Percentiles rank a stretch among this genome's conserved stretches.
These are phyloP conservation scores for Napeogenes sylphis DNA, from an alignment of 2,888 invertebrate species.

Conservation along the genomic window DNA sequence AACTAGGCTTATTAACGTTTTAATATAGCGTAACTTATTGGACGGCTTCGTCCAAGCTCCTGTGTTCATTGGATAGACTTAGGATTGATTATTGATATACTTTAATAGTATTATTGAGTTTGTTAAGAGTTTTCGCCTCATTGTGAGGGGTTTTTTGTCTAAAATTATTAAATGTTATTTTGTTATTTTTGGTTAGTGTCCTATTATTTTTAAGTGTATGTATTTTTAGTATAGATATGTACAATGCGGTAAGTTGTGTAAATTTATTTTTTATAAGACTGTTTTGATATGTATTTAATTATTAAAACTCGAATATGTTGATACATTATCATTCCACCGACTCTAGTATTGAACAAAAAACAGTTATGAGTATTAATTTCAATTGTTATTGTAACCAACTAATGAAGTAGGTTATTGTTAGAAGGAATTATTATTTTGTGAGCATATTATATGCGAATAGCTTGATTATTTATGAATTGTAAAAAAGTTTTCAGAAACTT, in stretches of 20 bases:
- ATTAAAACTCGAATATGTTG: conserved; percentile 60
- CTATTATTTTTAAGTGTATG: not conserved
- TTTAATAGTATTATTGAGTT: conserved; percentile 20
- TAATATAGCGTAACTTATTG: conserved; percentile 8
- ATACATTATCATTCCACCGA: conserved; percentile 64
- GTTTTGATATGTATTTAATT: conserved; percentile 55
- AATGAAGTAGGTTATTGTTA: not conserved
- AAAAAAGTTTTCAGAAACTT: too few species aligned
- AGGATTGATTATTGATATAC: conserved; percentile 36
- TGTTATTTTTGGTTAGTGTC: too few species aligned
- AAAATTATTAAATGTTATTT: too few species aligned
- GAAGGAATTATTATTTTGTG: not conserved
- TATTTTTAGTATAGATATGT: conserved; percentile 39
- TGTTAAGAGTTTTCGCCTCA: too few species aligned
- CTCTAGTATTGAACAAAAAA: conserved; percentile 31
- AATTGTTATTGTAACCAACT: not conserved
- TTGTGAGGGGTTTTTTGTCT: too few species aligned
- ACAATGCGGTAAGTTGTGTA: conserved; percentile 37
- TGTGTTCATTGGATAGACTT: conserved; percentile 67
- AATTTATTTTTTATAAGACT: conserved; percentile 63
- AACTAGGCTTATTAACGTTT: not conserved
- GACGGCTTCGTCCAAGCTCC: conserved; percentile 48
- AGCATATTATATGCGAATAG: not conserved
- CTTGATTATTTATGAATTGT: not conserved
- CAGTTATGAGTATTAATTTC: conserved; percentile 13